phyloP scores from a whole-genome alignment of 2,888 invertebrate genomes.

The Iphiclides podalirius region DNA sequence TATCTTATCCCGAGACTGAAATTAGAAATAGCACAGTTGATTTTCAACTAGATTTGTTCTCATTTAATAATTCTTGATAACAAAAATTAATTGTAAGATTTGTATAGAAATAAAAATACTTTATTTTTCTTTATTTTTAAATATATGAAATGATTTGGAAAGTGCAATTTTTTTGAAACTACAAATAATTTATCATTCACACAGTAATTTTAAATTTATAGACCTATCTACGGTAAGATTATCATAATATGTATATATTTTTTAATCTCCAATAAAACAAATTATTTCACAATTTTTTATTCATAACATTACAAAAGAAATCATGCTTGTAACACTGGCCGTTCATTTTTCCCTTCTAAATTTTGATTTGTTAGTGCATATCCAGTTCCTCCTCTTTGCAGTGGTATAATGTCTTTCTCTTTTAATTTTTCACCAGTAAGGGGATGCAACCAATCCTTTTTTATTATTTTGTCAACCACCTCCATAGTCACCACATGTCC shows the following conservation, averaged over 20 bases:
- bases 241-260: background rate
- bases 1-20: constrained; percentile 64
- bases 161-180: background rate
- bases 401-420: constrained; percentile 94
- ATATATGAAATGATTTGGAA: constrained; percentile 15
- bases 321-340: constrained; percentile 91
- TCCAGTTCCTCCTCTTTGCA: constrained; percentile 98
- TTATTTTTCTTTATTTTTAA: constrained; percentile 13
- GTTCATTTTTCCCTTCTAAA: constrained; percentile 89
- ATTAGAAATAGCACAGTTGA: constrained; percentile 64
- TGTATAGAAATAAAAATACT: constrained; percentile 11
- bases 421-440: constrained; percentile 90
- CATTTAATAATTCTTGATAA: constrained; percentile 54
- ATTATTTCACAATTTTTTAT: background rate
- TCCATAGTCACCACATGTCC: constrained; percentile 98
- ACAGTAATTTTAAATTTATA: too few relatives aligned
- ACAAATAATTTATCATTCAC: too few relatives aligned
- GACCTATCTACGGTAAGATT: constrained; percentile 10
- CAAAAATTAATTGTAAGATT: constrained; percentile 25
- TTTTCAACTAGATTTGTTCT: constrained; percentile 68
- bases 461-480: constrained; percentile 97
- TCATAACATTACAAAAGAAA: background rate
- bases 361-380: constrained; percentile 93
- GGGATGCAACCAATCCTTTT: constrained; percentile 98
- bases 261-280: constrained; percentile 1